Base-by-base conservation (phyloP, 2,797 vertebrate genomes). In the Sebastolobus altivelis region DNA sequence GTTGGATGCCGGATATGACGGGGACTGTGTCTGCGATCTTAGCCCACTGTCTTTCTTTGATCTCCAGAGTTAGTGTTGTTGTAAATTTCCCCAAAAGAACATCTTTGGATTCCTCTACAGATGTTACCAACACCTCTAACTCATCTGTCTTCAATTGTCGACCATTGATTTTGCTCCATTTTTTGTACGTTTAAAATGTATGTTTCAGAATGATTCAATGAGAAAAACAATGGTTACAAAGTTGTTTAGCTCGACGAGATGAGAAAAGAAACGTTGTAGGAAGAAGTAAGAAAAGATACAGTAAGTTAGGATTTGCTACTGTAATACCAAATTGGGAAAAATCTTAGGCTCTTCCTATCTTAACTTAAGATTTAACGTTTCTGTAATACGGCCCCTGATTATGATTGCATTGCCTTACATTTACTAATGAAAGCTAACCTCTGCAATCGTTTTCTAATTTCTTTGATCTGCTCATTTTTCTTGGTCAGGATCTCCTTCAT, bases 391-490 rank as follows among this genome's bases (percentile, higher is more conserved):
- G 46, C 46, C 46, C 46, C 25, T 61, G 46, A 16, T 63, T 6
- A 10, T 13, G 1, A 40, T n/a, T 61, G 29, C 18, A 35, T 5
- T 12, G 10, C 40, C 11, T 82, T 20, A 16, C 2, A 2, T 5
- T 56, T 25, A 49, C 1, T 20, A 38, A 55, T 7, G 9, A 68
- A 71, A 3, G 4, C 87, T 94, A 89, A 98, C 98, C 96, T 97
- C 71, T 97, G 96, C 87, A 99, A 90, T 81, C 94, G 96, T 91
- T 95, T 97, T 61, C 98, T 95, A 27, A 99, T 95, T 1, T 99
- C 98, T 92, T 97, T 99, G 85, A 99, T 98, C 91, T 97, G 98
- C 29, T 99, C 97, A 0, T 99, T 99, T 94, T 99, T 99, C 94
- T 97, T 99, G 54, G 95, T 96, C 3, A 99, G 96, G 76, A 99